Evolutionary conservation across 2,797 vertebrate genomes (phyloP).

Genomic region (Psittacula echo): DNA sequence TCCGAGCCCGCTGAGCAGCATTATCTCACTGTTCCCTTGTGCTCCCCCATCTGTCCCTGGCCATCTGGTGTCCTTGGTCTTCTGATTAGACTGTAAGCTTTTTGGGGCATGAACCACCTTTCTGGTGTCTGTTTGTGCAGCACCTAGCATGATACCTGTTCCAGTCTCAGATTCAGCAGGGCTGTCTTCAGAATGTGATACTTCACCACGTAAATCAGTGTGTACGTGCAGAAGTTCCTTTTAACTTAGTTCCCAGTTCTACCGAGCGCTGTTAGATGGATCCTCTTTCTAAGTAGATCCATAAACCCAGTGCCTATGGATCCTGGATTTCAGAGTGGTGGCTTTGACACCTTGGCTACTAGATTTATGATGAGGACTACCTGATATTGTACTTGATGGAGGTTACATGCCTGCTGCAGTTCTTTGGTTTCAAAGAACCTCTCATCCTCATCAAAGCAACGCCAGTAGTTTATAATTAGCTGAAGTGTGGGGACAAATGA

Average conservation of each 20-base stretch:
- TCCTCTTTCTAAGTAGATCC: background rate
- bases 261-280: rapidly evolving
- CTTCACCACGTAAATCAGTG: background rate
- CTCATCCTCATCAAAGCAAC: background rate
- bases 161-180: background rate
- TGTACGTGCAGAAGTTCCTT: background rate
- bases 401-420: background rate
- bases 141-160: background rate
- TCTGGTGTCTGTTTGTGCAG: background rate
- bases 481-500: background rate
- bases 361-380: background rate
- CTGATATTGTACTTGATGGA: background rate
- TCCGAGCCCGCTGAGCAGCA: conserved; percentile 35
- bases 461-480: conserved; percentile 26
- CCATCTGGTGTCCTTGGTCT: conserved; percentile 66
- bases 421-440: background rate
- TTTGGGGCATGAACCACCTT: conserved; percentile 2
- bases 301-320: background rate
- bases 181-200: background rate
- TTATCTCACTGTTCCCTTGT: conserved; percentile 68
- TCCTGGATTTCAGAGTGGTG: background rate
- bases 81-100: conserved; percentile 26
- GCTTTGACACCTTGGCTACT: background rate
- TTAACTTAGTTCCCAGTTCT: background rate
- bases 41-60: conserved; percentile 60